A percentile compares a stretch with the other conserved stretches of the same genome.
Conservation (phyloP, 2,113 vertebrate genomes). For the Dunckerocampus dactyliophorus region DNA sequence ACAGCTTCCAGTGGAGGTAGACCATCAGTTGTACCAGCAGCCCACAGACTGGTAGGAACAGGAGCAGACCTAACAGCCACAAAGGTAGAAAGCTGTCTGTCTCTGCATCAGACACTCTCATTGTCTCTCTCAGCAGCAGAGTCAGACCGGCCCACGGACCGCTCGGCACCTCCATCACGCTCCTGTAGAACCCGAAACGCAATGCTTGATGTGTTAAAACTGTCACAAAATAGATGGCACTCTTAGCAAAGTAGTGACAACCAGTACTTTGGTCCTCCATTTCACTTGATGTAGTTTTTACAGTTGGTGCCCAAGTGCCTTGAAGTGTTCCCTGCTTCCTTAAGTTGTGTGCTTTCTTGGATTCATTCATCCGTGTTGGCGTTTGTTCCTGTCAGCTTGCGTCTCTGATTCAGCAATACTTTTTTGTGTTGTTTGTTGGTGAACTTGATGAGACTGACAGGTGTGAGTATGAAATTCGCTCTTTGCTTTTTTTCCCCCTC, state of each 20-base stretch:
- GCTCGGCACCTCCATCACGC: slow-evolving; percentile 51
- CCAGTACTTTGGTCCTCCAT: no score
- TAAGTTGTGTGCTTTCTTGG: no score
- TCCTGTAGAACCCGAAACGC: slow-evolving; percentile 1
- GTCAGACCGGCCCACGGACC: slow-evolving; percentile 57
- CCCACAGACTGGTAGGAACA: slow-evolving; percentile 52
- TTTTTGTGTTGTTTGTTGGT: no score
- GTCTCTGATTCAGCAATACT: no score
- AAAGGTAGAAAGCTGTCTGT: slow-evolving; percentile 18
- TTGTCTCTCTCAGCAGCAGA: slow-evolving; percentile 41
- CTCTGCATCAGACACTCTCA: slow-evolving; percentile 3
- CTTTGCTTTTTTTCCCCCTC: no score
- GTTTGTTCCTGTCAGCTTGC: no score
- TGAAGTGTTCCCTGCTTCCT: no score
- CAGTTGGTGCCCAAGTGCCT: no score
- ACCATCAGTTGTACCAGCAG: slow-evolving; percentile 54
- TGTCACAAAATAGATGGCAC: background rate
- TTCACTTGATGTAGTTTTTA: no score
- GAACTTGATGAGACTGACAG: no score
- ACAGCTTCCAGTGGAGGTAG: slow-evolving; percentile 58
- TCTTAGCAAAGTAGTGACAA: background rate
- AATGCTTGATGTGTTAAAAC: background rate
- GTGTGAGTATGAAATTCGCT: no score
- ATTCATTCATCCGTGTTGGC: no score
- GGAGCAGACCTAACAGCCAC: slow-evolving; percentile 34